Evolutionary conservation across 2,888 invertebrate genomes (phyloP), one percentile per base, ranked within the genome.

Genomic region (Nebria salina): DNA sequence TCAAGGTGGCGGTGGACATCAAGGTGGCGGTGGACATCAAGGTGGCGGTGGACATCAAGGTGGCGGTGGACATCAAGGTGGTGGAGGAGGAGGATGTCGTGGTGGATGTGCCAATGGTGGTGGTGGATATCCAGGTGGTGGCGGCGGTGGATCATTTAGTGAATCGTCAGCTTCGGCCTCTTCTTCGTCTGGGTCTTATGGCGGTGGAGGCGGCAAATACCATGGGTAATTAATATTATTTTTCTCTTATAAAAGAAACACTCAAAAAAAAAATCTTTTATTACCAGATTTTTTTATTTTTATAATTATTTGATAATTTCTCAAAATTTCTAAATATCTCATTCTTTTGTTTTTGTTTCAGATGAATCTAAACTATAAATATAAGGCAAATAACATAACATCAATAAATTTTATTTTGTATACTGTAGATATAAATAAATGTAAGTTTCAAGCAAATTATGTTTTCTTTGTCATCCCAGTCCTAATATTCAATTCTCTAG

Each of bases 341-440:
- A 72, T 72, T 34, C 34, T 4, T 26, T 34, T 34, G 34, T 68
- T 66, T 75, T 68, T 80, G 68, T 80, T 80, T 54, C 75, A 80
- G 80, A 75, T 75, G 68, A 75, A 64, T 75, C 68, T 64, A 64
- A 34, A 42, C 66, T 15, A 54, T 11, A 11, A 54, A 54, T 41
- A 43, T 74, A 73, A 72, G 70, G 75, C 75, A 80, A 75, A 34
- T 70, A 26, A 43, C 80, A 75, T 75, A 75, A 72, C 75, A 79
- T 75, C 75, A 80, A 80, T 80, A 72, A 72, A 43, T 70, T 68
- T 70, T 65, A 64, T 80, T 80, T 75, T 80, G 43, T 64, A 42
- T 79, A 68, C 75, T 75, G 75, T 75, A 75, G 75, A 72, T 80
- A 54, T 54, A 80, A 80, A 75, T 80, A 72, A 80, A 80, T 70